These are phyloP conservation scores for Hyphantria cunea DNA, from an alignment of 1,140 invertebrate species.

Conservation along the genomic window DNA sequence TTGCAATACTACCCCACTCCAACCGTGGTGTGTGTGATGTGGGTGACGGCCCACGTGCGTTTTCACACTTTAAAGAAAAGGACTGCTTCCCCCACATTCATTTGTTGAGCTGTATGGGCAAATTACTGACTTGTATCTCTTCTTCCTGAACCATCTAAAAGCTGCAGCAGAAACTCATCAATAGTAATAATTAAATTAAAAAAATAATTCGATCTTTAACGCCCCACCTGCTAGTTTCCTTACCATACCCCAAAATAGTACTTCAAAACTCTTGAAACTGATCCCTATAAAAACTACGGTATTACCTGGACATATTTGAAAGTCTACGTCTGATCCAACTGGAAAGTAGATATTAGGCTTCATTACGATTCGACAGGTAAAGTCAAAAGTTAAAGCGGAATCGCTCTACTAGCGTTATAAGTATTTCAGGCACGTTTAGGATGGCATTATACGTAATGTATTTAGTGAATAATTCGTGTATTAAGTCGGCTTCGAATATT, in stretches of 20 bases:
- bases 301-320: constrained; percentile 29
- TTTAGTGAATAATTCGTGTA: not conserved
- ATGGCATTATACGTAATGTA: constrained; percentile 33
- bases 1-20: no score
- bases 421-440: constrained; percentile 46
- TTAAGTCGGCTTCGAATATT: constrained; percentile 6
- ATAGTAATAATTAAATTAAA: no score
- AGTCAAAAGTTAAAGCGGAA: constrained; percentile 48
- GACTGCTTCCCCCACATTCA: no score
- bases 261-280: constrained; percentile 6
- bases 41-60: no score
- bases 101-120: no score
- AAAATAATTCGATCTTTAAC: no score
- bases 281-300: constrained; percentile 14
- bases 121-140: no score
- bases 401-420: constrained; percentile 35
- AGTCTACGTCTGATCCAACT: constrained; percentile 24
- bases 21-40: no score
- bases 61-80: no score
- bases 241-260: not conserved
- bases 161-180: no score
- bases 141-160: no score
- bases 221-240: no score
- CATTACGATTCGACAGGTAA: constrained; percentile 50
- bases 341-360: constrained; percentile 34